Percentiles rank a stretch among this genome's conserved stretches.
These are phyloP conservation scores for Collichthys lucidus DNA, from an alignment of 2,113 vertebrate genomes.

Conservation along the genomic window DNA sequence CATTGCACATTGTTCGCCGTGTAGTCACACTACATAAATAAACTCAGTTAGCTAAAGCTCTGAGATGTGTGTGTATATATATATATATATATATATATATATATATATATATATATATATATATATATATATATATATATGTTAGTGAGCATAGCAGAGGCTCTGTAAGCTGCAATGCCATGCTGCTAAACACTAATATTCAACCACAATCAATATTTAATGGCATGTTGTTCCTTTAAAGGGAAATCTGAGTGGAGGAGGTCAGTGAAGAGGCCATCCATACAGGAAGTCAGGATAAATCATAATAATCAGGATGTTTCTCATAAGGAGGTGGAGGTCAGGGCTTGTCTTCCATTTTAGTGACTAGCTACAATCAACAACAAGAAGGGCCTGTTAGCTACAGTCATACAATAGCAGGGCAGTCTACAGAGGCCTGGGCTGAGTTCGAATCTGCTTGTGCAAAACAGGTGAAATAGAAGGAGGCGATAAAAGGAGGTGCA, in stretches of 20 bases:
- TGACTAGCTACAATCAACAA: background rate
- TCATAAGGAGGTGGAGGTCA: background rate
- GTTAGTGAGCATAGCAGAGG: no score
- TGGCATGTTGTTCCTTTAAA: no score
- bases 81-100: no score
- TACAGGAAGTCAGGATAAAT: background rate
- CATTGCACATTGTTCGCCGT: no score
- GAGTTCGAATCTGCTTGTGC: background rate
- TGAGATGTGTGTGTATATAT: no score
- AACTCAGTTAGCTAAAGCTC: no score
- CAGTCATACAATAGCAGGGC: background rate
- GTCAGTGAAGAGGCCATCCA: background rate
- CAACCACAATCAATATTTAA: background rate
- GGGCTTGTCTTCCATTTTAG: background rate
- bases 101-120: no score
- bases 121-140: no score
- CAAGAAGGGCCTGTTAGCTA: background rate
- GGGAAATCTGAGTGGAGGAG: background rate
- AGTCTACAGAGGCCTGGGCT: background rate
- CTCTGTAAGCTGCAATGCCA: no score
- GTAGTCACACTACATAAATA: no score
- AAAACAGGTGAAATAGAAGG: conserved; percentile 14
- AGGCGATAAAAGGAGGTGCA: conserved; percentile 17
- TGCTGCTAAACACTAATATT: no score
- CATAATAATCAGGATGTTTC: no score